Evolutionary conservation across 2,113 vertebrate genomes (phyloP).

Genomic region (Glareola pratincola): DNA sequence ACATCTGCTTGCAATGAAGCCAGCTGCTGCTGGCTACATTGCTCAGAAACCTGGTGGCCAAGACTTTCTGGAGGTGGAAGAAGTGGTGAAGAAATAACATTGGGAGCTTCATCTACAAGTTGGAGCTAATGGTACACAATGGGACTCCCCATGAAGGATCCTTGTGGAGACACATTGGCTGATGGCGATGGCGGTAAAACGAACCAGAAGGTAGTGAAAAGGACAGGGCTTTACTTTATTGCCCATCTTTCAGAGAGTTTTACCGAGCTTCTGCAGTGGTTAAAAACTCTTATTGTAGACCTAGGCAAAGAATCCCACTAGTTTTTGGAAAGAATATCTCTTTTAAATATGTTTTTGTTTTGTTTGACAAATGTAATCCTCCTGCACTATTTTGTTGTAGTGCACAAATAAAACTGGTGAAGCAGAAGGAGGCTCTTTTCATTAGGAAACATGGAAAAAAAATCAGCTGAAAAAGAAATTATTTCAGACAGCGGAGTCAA

Average conservation of each 20-base stretch:
- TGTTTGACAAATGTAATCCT: not conserved
- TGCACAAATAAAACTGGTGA: not conserved
- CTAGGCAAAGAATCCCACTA: not conserved
- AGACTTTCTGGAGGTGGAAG: not conserved
- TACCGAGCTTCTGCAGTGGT: not conserved
- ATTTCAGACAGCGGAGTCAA: not conserved
- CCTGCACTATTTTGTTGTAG: not conserved
- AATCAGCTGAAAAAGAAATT: not conserved
- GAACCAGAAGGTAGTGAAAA: not conserved
- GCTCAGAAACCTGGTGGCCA: not conserved
- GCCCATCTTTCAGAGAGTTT: not conserved
- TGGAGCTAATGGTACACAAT: not conserved
- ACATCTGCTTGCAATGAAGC: not conserved
- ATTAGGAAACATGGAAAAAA: not conserved
- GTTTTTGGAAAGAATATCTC: not conserved
- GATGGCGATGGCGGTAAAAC: not conserved
- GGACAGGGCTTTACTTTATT: not conserved
- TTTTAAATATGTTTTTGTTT: not conserved
- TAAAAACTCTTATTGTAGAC: not conserved
- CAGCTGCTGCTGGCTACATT: not conserved
- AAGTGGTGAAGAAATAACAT: fast-evolving
- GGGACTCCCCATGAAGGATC: not conserved
- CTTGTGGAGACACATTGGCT: not conserved
- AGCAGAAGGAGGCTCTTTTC: not conserved
- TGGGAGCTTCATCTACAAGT: not conserved